These are phyloP conservation scores for Corythornis madagascariensis DNA, from an alignment of 2,113 vertebrate species.

Conservation along the genomic window DNA sequence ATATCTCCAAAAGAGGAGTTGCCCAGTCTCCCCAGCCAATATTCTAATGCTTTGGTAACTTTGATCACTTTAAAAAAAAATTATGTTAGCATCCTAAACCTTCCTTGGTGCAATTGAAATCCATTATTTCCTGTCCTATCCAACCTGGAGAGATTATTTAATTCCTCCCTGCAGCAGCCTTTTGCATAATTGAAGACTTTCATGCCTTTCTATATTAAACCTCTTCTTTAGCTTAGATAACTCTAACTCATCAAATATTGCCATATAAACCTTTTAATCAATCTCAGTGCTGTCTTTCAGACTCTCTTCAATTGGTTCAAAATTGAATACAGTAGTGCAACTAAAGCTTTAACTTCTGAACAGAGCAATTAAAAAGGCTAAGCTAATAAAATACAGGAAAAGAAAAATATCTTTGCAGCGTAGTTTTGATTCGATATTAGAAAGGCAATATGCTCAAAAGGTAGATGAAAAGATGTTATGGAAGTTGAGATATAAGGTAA, in stretches of 20 bases:
- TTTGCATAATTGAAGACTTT: background rate
- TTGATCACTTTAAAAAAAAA: background rate
- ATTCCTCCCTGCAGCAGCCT: background rate
- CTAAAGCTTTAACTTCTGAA: background rate
- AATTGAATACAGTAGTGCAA: background rate
- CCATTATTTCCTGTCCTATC: slow-evolving; percentile 3
- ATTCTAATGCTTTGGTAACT: background rate
- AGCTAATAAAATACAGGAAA: background rate
- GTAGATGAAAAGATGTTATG: background rate
- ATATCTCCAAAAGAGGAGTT: background rate
- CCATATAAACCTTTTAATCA: background rate
- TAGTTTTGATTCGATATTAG: background rate
- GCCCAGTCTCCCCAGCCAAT: background rate
- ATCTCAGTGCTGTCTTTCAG: background rate
- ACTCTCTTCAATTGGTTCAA: background rate
- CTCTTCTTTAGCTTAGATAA: background rate
- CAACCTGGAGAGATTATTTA: background rate
- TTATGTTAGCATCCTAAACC: background rate
- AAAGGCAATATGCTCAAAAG: background rate
- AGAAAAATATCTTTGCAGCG: background rate
- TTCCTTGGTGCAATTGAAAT: slow-evolving; percentile 9
- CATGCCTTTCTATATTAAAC: background rate
- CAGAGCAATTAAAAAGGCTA: background rate
- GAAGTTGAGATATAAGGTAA: background rate
- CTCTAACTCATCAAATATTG: background rate